Evolutionary conservation across 92 coral and sea anemone species (phyloP).

Genomic region (Epizoanthus illoricatus): DNA sequence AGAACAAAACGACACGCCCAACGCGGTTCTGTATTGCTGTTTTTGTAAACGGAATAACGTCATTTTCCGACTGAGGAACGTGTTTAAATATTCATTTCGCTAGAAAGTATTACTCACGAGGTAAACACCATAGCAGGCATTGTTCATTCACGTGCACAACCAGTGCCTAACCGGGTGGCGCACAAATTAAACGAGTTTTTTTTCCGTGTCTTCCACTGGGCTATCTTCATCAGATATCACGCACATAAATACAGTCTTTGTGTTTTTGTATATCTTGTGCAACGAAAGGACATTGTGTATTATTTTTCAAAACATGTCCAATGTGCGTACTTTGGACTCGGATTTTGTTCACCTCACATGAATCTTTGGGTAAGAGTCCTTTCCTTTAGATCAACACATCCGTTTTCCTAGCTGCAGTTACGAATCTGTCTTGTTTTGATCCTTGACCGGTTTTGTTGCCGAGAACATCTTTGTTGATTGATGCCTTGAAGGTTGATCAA

Average conservation of each 20-base stretch:
- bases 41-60: constrained; percentile 11
- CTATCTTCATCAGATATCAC: background rate
- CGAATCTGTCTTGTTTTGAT: background rate
- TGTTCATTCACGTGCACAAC: background rate
- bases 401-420: background rate
- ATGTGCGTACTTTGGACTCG: constrained; percentile 9
- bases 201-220: background rate
- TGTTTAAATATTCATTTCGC: background rate
- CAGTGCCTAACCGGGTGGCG: too few species aligned
- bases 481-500: background rate
- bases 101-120: background rate
- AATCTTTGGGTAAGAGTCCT: background rate
- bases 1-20: background rate
- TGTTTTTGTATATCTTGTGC: background rate
- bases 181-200: too few species aligned
- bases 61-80: background rate
- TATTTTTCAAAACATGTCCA: background rate
- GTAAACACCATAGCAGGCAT: background rate
- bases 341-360: background rate
- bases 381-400: background rate
- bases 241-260: background rate
- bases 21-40: background rate
- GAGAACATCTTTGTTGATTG: background rate
- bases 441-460: background rate
- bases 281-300: background rate